phyloP scores from a whole-genome alignment of 2,888 invertebrate genomes.

The Microplitis deprimator region DNA sequence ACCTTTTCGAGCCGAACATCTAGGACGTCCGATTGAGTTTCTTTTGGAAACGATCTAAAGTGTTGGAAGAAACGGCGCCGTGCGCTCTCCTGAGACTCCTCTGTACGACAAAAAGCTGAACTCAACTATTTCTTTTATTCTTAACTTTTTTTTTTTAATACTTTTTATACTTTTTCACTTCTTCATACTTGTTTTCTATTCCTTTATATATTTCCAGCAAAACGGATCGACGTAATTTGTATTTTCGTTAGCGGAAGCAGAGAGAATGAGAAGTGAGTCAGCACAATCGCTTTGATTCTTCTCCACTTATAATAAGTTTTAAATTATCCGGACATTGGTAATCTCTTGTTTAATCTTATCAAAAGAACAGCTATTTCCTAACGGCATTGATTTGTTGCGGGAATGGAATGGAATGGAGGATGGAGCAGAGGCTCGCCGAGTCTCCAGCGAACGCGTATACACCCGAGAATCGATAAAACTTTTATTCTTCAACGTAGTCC shows the following conservation, averaged over 20 bases:
- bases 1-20: conserved; percentile 24
- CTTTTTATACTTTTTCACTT: not conserved
- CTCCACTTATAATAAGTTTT: not conserved
- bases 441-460: not conserved
- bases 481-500: conserved; percentile 7
- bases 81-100: conserved; percentile 20
- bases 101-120: conserved; percentile 12
- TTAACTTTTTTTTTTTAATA: not conserved
- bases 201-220: not conserved
- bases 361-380: conserved; percentile 1
- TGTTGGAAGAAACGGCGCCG: conserved; percentile 13
- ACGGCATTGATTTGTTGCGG: not conserved
- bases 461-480: not conserved
- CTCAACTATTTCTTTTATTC: conserved; percentile 17
- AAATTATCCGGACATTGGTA: not conserved
- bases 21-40: conserved; percentile 28
- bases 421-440: not conserved
- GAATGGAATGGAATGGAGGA: not conserved
- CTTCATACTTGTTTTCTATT: not conserved
- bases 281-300: not conserved
- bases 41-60: conserved; percentile 20
- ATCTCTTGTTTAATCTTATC: conserved; percentile 5
- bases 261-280: no score
- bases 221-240: not conserved
- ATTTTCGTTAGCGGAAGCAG: not conserved